phyloP scores from a whole-genome alignment of 2,888 invertebrate genomes.

The Chaitophorus viminalis region DNA sequence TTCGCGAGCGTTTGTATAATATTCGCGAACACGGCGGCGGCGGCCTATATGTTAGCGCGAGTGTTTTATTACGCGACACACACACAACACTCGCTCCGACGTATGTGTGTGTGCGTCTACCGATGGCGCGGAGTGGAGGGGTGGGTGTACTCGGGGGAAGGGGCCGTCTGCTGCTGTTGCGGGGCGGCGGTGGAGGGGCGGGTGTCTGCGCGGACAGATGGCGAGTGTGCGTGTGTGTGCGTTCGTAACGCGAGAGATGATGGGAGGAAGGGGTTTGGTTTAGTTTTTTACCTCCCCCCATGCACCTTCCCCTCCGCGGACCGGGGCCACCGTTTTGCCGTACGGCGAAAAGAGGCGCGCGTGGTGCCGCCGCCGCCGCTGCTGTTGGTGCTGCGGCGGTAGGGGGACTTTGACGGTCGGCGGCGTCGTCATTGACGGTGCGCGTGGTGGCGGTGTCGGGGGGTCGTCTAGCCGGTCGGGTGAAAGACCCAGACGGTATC shows the following conservation, averaged over 20 bases:
- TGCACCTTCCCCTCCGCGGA: background rate
- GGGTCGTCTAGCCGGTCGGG: slow-evolving; percentile 60
- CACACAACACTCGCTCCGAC: background rate
- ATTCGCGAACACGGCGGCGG: background rate
- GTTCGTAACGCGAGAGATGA: background rate
- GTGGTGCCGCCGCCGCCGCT: background rate
- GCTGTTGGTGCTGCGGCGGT: background rate
- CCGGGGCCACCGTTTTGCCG: no score
- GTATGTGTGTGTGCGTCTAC: background rate
- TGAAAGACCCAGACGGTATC: slow-evolving; percentile 64
- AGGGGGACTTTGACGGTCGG: background rate
- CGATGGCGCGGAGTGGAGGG: background rate
- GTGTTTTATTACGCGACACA: slow-evolving; percentile 5
- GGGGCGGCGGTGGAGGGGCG: slow-evolving; percentile 2
- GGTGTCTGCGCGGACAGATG: slow-evolving; percentile 52
- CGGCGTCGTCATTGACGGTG: background rate
- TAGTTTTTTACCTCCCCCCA: slow-evolving; percentile 18
- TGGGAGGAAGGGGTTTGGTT: slow-evolving; percentile 21
- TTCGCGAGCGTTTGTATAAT: slow-evolving; percentile 10
- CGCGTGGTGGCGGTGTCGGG: slow-evolving; percentile 37
- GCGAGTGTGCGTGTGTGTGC: background rate
- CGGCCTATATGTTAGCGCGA: background rate
- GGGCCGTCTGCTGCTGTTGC: background rate
- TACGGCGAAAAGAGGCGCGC: background rate
- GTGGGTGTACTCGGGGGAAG: background rate